Evolutionary conservation across 1,140 invertebrate species (phyloP).

Genomic region (Leguminivora glycinivorella): DNA sequence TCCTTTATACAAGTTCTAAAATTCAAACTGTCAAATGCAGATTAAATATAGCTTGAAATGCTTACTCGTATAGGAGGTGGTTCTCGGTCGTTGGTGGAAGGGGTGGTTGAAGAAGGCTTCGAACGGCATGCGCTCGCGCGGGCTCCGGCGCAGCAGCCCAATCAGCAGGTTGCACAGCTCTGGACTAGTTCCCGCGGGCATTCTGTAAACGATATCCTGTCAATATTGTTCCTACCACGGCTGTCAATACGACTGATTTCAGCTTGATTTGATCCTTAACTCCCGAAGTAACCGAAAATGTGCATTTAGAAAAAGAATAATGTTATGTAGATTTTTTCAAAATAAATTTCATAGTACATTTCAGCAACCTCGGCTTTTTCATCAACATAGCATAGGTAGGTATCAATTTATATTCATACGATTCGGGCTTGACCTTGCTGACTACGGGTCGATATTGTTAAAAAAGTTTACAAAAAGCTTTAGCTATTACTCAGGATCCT

Average conservation of each 20-base stretch:
- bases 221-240: slow-evolving; percentile 29
- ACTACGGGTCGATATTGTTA: slow-evolving; percentile 17
- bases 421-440: not conserved
- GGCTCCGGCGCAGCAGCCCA: slow-evolving; percentile 93
- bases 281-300: too few relatives aligned
- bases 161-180: slow-evolving; percentile 93
- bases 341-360: not conserved
- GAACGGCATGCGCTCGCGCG: slow-evolving; percentile 97
- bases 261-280: too few relatives aligned
- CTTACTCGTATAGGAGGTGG: slow-evolving; percentile 67
- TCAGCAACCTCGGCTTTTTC: slow-evolving; percentile 7
- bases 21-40: not conserved
- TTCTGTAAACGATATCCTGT: slow-evolving; percentile 81
- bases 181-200: slow-evolving; percentile 94
- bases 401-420: slow-evolving; percentile 20
- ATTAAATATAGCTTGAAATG: slow-evolving; percentile 4
- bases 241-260: too few relatives aligned
- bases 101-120: slow-evolving; percentile 96
- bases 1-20: too few relatives aligned
- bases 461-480: slow-evolving; percentile 7
- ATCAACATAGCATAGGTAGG: not conserved
- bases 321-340: not conserved
- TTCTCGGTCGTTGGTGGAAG: slow-evolving; percentile 88
- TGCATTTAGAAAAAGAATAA: too few relatives aligned
- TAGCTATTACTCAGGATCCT: not conserved